Evolutionary conservation across 2,113 vertebrate genomes (phyloP), one percentile per base, ranked within the genome.

Genomic region (Leucopsar rothschildi): DNA sequence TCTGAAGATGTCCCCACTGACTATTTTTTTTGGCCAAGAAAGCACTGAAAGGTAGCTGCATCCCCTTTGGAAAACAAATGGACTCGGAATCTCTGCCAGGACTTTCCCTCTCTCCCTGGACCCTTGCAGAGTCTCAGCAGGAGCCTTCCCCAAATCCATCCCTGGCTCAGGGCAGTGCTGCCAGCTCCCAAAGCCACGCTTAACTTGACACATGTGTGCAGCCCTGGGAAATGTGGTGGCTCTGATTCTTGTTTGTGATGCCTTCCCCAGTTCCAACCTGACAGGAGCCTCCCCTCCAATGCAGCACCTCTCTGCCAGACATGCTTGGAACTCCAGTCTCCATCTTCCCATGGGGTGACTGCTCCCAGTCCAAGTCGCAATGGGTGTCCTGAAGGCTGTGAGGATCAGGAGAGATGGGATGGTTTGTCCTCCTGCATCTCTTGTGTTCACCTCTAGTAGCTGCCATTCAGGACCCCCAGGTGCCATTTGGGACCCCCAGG

Each of bases 341-440:
- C 10, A 2, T 33, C 63, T 55, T 63, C 35, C 42, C 9, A 0
- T 1, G 39, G 25, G n/a, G 17, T 4, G 37, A 4, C 35, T 22
- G 57, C 61, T 72, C 15, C 73, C 45, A 18, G 33, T 24, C 49
- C 72, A 2, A 4, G 59, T 5, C 10, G 65, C 42, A 3, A 31
- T 1, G 0, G 4, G 11, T 3, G 3, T 73, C 61, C 70, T 55
- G 2, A 2, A 11, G 45, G 50, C 50, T 10, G 3, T 0, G 0
- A 47, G 57, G 31, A 10, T 10, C 11, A 8, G 20, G 57, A 2
- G 5, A 7, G 33, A 27, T 44, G 68, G 68, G 49, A 2, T 27
- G 24, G 27, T 80, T 65, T 21, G 40, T 39, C 19, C 35, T 85
- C 28, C 69, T 7, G 7, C 39, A 45, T 57, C 29, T 52, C 42